These are phyloP conservation scores for Syngnathus scovelli DNA, from an alignment of 2,113 vertebrate genomes.

Conservation along the genomic window DNA sequence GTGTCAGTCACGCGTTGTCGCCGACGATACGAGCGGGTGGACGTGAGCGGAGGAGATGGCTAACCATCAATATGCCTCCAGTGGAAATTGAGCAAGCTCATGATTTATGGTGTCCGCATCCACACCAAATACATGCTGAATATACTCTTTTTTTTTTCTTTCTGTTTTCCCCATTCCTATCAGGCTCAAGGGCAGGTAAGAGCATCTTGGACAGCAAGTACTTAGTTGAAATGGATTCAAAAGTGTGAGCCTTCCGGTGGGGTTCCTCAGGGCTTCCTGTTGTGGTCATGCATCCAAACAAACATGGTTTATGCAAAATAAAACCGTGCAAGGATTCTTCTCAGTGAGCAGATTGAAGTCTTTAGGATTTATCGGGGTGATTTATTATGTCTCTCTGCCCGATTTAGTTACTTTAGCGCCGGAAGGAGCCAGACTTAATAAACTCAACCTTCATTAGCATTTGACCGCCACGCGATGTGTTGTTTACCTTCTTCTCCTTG, in stretches of 20 bases:
- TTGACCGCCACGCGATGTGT: constrained; percentile 66
- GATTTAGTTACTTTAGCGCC: constrained; percentile 27
- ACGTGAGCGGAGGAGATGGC: constrained; percentile 63
- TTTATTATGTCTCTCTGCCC: constrained; percentile 55
- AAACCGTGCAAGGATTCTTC: neutral
- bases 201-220: constrained; percentile 34
- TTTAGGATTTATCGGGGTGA: constrained; percentile 57
- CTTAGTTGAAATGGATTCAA: too few relatives aligned
- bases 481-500: constrained; percentile 63
- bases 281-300: too few relatives aligned
- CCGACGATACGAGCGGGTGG: constrained; percentile 59
- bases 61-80: constrained; percentile 67
- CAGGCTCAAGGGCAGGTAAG: constrained; percentile 70
- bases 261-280: too few relatives aligned
- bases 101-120: constrained; percentile 64
- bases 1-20: constrained; percentile 60
- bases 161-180: constrained; percentile 8
- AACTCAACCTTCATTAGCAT: constrained; percentile 64
- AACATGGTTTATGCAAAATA: neutral
- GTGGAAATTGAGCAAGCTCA: constrained; percentile 69
- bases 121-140: constrained; percentile 64
- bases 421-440: constrained; percentile 48
- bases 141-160: constrained; percentile 46
- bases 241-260: too few relatives aligned
- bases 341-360: neutral